These are phyloP conservation scores for Stictonetta naevosa DNA, from an alignment of 2,113 vertebrate species.

Conservation along the genomic window DNA sequence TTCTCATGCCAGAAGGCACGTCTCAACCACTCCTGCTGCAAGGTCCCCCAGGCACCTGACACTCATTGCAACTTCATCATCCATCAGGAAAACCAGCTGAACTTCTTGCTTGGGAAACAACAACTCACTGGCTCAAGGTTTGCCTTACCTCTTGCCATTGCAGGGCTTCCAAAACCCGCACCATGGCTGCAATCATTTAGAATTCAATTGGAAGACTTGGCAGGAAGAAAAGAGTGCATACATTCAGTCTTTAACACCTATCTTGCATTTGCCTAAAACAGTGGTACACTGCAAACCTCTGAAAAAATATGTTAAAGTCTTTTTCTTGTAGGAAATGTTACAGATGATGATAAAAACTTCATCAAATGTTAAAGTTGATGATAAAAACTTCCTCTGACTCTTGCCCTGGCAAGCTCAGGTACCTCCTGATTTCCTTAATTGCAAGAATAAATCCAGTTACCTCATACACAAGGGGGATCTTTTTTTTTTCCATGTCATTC, in stretches of 20 bases:
- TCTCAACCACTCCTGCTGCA: background rate
- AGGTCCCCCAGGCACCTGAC: background rate
- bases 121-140: background rate
- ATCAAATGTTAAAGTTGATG: background rate
- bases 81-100: background rate
- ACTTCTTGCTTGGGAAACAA: background rate
- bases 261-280: background rate
- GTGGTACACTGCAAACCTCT: background rate
- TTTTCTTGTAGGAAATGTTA: background rate
- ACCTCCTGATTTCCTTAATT: background rate
- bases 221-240: background rate
- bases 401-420: accelerated
- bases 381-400: background rate
- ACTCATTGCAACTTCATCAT: background rate
- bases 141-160: background rate
- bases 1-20: background rate
- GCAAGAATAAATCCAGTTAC: background rate
- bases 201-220: background rate
- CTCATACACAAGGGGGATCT: background rate
- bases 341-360: background rate
- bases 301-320: background rate
- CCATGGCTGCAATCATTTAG: background rate
- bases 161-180: background rate
- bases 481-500: background rate
- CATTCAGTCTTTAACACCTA: background rate